These are phyloP conservation scores for Trididemnum clinides DNA, from an alignment of 23 tunicate species.

Conservation along the genomic window DNA sequence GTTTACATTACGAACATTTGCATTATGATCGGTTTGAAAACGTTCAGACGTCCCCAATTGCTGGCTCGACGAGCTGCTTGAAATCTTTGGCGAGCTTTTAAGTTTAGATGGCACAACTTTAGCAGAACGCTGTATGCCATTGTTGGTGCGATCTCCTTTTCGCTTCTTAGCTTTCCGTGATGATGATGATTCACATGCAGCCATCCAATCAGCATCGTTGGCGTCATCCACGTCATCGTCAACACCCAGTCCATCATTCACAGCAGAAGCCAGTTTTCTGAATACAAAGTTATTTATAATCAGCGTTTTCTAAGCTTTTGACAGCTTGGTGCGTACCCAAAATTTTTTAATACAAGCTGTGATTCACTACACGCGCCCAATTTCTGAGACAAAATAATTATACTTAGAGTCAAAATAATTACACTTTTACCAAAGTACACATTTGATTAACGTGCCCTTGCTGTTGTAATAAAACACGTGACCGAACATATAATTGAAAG, in stretches of 20 bases:
- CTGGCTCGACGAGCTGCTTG: slow-evolving; percentile 11
- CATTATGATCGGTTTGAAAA: slow-evolving; percentile 38
- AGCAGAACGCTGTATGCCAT: slow-evolving; percentile 39
- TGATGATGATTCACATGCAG: slow-evolving; percentile 45
- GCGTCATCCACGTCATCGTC: slow-evolving; percentile 81
- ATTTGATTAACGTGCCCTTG: too few species aligned
- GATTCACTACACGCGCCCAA: too few species aligned
- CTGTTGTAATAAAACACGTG: too few species aligned
- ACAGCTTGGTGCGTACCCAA: too few species aligned
- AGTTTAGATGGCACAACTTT: slow-evolving; percentile 40
- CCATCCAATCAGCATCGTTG: slow-evolving; percentile 86
- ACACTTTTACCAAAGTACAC: too few species aligned
- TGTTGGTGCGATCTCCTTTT: slow-evolving; percentile 53
- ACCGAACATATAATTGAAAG: too few species aligned
- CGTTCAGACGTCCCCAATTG: neutral
- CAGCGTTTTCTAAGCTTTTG: too few species aligned
- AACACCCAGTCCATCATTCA: slow-evolving; percentile 52
- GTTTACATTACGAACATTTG: slow-evolving; percentile 28
- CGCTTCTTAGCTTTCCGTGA: slow-evolving; percentile 60
- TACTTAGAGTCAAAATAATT: too few species aligned
- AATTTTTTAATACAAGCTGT: too few species aligned
- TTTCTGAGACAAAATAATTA: too few species aligned
- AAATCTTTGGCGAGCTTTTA: slow-evolving; percentile 29
- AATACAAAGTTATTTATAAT: too few species aligned
- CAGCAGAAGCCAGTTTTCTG: slow-evolving; percentile 71